phyloP scores from a whole-genome alignment of 1,140 invertebrate species.

The Bombus terrestris region DNA sequence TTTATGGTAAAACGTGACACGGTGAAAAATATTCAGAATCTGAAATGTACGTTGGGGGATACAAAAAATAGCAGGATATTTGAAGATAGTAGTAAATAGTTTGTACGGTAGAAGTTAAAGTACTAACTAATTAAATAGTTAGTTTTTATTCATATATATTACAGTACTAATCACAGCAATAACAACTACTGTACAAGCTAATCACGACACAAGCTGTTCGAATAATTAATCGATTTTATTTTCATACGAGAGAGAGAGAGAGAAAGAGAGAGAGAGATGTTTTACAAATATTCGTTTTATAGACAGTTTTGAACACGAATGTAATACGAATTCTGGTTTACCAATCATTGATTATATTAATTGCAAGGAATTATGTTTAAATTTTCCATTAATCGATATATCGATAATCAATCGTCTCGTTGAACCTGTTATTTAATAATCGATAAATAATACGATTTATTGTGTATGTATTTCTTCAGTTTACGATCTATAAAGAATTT shows the following conservation, averaged over 20 bases:
- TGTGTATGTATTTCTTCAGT: no score
- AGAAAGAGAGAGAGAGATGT: neutral
- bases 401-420: neutral
- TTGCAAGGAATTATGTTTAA: neutral
- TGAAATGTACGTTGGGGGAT: no score
- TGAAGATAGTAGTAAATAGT: neutral
- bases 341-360: no score
- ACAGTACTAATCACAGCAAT: no score
- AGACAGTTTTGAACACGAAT: neutral
- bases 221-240: neutral
- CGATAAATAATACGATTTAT: no score
- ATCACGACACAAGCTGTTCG: neutral
- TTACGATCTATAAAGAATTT: no score
- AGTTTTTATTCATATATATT: no score
- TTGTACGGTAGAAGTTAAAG: neutral
- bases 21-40: neutral
- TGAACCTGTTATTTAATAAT: neutral
- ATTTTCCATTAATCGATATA: neutral
- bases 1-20: neutral
- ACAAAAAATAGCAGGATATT: neutral
- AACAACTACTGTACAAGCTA: no score
- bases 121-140: no score
- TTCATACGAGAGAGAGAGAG: neutral
- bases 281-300: no score
- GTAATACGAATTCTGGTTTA: no score